Evolutionary conservation across 2,888 invertebrate species (phyloP).

Genomic region (Oscheius sp.): DNA sequence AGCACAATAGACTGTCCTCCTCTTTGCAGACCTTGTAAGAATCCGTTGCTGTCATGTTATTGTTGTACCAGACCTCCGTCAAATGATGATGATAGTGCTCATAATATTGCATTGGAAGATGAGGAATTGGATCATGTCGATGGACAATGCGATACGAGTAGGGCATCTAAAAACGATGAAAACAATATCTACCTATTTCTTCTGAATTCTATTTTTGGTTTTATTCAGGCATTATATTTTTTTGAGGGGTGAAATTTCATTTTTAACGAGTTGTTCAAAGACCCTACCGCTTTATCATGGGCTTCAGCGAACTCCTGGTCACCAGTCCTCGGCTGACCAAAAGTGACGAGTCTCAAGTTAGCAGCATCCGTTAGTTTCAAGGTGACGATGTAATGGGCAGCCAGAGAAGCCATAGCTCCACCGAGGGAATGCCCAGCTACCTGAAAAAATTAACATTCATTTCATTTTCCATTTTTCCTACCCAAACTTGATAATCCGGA

Average conservation of each 20-base stretch:
- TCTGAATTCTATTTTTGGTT: neutral
- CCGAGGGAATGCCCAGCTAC: conserved; percentile 56
- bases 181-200: neutral
- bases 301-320: conserved; percentile 49
- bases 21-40: conserved; percentile 40
- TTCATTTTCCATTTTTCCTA: no score
- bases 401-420: conserved; percentile 57
- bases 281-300: conserved; percentile 46
- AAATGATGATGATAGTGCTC: conserved; percentile 50
- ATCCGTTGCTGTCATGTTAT: conserved; percentile 49
- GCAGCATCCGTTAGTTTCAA: conserved; percentile 32
- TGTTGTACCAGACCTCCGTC: conserved; percentile 56
- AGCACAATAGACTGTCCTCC: conserved; percentile 45
- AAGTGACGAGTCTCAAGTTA: conserved; percentile 51
- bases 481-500: conserved; percentile 46
- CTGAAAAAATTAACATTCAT: no score
- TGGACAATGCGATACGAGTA: conserved; percentile 53
- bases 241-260: neutral
- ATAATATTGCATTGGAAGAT: conserved; percentile 48
- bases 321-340: conserved; percentile 61
- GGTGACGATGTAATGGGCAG: conserved; percentile 43
- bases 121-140: conserved; percentile 48
- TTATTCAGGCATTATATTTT: neutral
- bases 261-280: neutral
- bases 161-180: conserved; percentile 32